A percentile compares a stretch with the other conserved stretches of the same genome.
Conservation (phyloP, 2,888 invertebrate genomes). For the Drosophila niveifrons region DNA sequence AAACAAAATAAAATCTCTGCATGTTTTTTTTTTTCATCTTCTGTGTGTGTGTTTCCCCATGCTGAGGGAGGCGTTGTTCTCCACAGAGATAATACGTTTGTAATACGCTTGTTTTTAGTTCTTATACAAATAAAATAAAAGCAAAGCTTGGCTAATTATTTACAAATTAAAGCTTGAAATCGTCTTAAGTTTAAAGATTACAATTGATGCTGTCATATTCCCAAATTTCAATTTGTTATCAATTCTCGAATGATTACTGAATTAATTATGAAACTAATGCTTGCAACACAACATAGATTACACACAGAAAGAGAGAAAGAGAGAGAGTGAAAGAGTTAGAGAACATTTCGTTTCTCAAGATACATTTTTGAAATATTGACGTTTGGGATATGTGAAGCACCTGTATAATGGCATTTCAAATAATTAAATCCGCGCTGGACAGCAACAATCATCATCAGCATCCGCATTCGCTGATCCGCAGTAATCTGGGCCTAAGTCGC, state of each 20-base stretch:
- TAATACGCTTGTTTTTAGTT: neutral
- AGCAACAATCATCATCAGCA: conserved; percentile 72
- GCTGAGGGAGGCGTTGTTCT: neutral
- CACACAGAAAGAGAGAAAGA: neutral
- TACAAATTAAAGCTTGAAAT: neutral
- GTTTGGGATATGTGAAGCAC: conserved; percentile 28
- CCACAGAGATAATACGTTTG: neutral
- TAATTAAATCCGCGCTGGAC: conserved; percentile 83
- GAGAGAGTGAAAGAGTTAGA: neutral
- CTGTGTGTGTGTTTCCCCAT: too few relatives aligned
- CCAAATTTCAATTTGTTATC: conserved; percentile 44
- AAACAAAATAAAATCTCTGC: neutral
- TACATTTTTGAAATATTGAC: neutral
- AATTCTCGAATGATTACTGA: conserved; percentile 22
- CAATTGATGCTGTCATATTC: conserved; percentile 2
- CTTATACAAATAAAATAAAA: neutral
- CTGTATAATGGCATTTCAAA: conserved; percentile 81
- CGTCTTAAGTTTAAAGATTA: too few relatives aligned
- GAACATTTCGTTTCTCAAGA: neutral
- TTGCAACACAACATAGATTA: conserved; percentile 23
- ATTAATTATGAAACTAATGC: conserved; percentile 5
- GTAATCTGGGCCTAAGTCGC: conserved; percentile 63
- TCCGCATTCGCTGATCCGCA: conserved; percentile 55
- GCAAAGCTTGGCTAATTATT: neutral
- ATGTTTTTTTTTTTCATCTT: neutral